Evolutionary conservation across 2,888 invertebrate species (phyloP).

Genomic region (Xestoiulus laeticollis): DNA sequence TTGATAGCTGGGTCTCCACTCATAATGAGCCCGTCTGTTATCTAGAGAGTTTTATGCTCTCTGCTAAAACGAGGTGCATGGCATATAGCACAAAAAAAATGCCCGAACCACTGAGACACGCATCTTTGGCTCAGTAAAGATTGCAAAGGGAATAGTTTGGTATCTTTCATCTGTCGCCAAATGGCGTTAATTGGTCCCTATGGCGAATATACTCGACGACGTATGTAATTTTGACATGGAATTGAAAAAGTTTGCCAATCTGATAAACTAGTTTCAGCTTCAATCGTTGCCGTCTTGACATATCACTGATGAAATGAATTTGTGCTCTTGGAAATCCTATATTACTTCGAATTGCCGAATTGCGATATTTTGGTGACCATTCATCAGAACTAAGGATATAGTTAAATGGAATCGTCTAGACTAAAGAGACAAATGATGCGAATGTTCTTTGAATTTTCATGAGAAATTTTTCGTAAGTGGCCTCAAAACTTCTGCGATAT

Average conservation of each 20-base stretch:
- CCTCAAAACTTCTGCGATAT: no score
- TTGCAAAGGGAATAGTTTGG: not conserved
- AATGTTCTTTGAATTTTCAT: not conserved
- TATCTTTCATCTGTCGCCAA: constrained; percentile 37
- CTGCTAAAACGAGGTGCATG: not conserved
- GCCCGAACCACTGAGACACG: not conserved
- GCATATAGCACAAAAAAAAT: not conserved
- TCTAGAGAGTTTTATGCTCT: not conserved
- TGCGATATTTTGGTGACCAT: not conserved
- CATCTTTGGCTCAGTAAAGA: not conserved
- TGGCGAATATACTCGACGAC: not conserved
- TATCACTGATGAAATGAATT: not conserved
- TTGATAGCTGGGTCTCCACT: not conserved
- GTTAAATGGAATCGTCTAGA: not conserved
- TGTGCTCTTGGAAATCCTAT: not conserved
- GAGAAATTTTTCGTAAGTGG: no score
- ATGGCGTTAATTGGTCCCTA: constrained; percentile 17
- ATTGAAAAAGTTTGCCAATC: constrained; percentile 18
- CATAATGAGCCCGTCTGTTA: constrained; percentile 35
- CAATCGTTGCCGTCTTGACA: not conserved
- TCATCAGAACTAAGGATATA: not conserved
- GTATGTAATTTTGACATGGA: not conserved
- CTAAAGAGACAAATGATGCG: not conserved
- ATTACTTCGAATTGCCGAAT: not conserved
- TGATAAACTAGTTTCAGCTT: not conserved